Conservation (phyloP, 2,113 vertebrate genomes). For the Tauraco erythrolophus region DNA sequence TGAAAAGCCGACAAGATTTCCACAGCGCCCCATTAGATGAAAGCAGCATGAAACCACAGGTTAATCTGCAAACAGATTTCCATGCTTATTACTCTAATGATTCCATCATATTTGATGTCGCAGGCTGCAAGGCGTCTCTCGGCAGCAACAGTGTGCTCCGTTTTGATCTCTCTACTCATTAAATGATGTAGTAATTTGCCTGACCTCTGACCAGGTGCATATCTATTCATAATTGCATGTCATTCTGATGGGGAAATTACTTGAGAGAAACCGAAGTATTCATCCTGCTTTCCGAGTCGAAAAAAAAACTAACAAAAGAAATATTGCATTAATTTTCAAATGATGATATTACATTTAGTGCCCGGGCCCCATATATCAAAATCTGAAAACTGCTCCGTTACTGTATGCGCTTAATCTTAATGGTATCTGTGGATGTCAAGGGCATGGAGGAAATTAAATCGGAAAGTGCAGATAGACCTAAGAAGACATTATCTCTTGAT, state of each 20-base stretch:
- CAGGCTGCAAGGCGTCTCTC: constrained; percentile 83
- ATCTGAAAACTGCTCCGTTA: constrained; percentile 91
- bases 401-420: constrained; percentile 99
- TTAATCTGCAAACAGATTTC: constrained; percentile 99
- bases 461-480: constrained; percentile 99
- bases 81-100: constrained; percentile 99
- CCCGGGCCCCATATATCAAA: constrained; percentile 93
- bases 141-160: constrained; percentile 82
- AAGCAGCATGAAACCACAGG: constrained; percentile 86
- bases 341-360: constrained; percentile 99
- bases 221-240: constrained; percentile 93
- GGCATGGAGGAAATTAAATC: constrained; percentile 99
- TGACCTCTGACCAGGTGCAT: constrained; percentile 93
- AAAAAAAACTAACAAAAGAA: constrained; percentile 94
- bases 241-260: constrained; percentile 88
- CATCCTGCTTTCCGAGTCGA: constrained; percentile 77
- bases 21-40: constrained; percentile 88
- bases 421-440: constrained; percentile 99
- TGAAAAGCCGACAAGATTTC: constrained; percentile 88
- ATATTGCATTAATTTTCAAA: constrained; percentile 99
- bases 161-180: constrained; percentile 90
- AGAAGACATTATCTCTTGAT: constrained; percentile 99
- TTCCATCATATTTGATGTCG: constrained; percentile 95
- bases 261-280: constrained; percentile 80
- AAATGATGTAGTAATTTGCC: constrained; percentile 97